Evolutionary conservation across 2,113 vertebrate species (phyloP).

Genomic region (Hipposideros armiger): DNA sequence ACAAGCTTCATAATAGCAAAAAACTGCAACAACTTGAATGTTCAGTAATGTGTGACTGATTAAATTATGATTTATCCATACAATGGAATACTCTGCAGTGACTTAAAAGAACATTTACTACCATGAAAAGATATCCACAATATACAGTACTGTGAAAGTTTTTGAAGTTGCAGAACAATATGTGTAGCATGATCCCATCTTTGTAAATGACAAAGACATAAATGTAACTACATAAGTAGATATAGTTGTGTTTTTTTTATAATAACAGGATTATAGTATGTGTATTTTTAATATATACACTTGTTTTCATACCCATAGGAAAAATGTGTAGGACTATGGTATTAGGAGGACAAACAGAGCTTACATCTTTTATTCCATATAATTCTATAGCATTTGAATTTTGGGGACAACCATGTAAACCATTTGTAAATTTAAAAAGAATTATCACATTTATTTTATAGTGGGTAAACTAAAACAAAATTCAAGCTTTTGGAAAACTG

Average conservation of each 20-base stretch:
- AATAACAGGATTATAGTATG: neutral
- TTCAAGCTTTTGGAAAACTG: conserved; percentile 36
- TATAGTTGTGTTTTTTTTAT: neutral
- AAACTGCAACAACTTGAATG: neutral
- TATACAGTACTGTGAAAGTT: neutral
- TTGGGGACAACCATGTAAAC: conserved; percentile 9
- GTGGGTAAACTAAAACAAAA: neutral
- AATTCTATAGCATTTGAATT: neutral
- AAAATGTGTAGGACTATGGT: neutral
- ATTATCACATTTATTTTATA: neutral
- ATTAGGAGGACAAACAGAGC: neutral
- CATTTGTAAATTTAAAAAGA: conserved; percentile 28
- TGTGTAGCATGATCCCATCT: neutral
- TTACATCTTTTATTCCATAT: neutral
- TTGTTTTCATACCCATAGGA: neutral
- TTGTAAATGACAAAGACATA: neutral
- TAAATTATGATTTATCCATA: neutral
- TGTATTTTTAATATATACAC: neutral
- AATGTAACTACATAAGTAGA: neutral
- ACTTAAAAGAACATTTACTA: conserved; percentile 32
- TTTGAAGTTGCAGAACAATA: neutral
- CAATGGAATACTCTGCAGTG: neutral
- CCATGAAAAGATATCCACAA: neutral
- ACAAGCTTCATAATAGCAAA: neutral
- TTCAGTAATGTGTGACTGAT: neutral